Evolutionary conservation across 1,140 invertebrate species (phyloP), one percentile per base, ranked within the genome.

Genomic region (Drosophila tristis): DNA sequence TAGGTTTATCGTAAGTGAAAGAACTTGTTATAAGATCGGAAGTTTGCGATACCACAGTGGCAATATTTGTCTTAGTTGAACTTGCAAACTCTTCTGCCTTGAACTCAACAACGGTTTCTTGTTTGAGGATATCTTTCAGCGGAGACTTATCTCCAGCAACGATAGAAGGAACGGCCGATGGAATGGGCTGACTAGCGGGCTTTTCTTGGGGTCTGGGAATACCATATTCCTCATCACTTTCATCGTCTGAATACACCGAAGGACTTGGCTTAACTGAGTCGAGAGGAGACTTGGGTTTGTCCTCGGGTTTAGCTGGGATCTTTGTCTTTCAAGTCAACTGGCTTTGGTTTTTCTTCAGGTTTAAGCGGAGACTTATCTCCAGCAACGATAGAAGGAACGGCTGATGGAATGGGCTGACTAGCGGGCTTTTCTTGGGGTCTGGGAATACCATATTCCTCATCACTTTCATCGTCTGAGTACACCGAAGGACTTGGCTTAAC

Each of bases 291-390:
- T 45, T 54, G 2, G 39, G 39, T 54, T 54, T 63, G 11, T 55
- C 51, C 0, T 47, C 50, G 15, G 25, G 13, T 16, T 64, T 64
- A 15, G 15, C 16, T 9, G 39, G 31, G 11, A n/a, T 2, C 43
- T 45, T 53, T 15, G 26, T 53, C 13, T 2, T 31, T 31, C 29
- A 8, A 31, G 29, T 8, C 29, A 29, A 31, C 2, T 8, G 1
- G 6, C 7, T 29, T 29, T 0, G 26, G 5, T 7, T 29, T 29
- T 0, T 29, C 29, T 7, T 29, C 29, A 29, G 6, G n/a, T n/a
- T n/a, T 57, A n/a, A 59, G 20, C 4, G 44, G 45, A 31, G 44
- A 26, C 11, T 59, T 42, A 8, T 59, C 45, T 3, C 44, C 44
- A 55, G 35, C 2, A 11, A 8, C 16, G 16, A 16, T 16, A 16